These are phyloP conservation scores for Chrysemys picta DNA, from an alignment of 2,113 vertebrate species.

Conservation along the genomic window DNA sequence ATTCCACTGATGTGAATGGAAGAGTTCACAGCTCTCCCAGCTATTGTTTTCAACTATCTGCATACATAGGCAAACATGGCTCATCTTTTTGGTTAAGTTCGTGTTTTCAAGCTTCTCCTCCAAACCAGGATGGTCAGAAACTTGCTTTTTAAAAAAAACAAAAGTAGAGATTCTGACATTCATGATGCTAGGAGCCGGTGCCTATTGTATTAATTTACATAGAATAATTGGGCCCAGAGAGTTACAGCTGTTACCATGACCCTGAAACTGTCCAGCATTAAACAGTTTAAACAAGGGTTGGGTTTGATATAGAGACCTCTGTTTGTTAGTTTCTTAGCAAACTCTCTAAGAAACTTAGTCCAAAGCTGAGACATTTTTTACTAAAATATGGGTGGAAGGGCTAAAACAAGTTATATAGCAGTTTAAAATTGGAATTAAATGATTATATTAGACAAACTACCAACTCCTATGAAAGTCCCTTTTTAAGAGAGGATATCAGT, in stretches of 20 bases:
- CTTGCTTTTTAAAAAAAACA: background rate
- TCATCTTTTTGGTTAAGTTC: background rate
- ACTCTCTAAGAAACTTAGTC: background rate
- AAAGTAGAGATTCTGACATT: background rate
- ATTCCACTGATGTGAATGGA: background rate
- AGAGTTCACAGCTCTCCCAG: background rate
- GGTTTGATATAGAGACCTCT: background rate
- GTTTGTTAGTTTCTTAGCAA: background rate
- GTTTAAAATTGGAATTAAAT: background rate
- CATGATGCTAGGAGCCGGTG: background rate
- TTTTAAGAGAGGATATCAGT: no score
- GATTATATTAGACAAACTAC: no score
- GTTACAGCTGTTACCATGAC: background rate
- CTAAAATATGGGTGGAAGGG: background rate
- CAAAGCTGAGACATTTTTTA: background rate
- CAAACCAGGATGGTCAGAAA: background rate
- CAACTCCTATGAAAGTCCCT: no score
- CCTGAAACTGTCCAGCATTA: background rate
- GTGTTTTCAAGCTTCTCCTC: background rate
- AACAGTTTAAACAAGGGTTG: background rate
- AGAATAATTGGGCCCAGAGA: background rate
- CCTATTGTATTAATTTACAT: background rate
- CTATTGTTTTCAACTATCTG: background rate
- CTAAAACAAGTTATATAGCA: background rate
- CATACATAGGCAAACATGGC: background rate